These are phyloP conservation scores for Pinctada fucata DNA, from an alignment of 2,888 invertebrate genomes.

Conservation along the genomic window DNA sequence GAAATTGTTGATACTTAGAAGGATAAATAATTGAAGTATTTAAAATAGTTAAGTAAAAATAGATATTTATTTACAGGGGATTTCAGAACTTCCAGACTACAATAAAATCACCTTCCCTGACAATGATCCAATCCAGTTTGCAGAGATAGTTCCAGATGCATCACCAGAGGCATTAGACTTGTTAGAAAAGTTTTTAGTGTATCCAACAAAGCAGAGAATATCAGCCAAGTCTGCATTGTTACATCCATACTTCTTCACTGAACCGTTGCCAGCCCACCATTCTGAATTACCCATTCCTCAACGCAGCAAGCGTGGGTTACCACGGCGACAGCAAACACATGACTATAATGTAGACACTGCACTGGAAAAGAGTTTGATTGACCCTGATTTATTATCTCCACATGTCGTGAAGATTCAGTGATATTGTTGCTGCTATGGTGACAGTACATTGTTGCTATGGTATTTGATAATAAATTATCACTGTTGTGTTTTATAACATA, in stretches of 20 bases:
- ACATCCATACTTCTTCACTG: slow-evolving; percentile 85
- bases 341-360: slow-evolving; percentile 75
- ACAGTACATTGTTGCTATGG: no score
- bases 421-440: background rate
- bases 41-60: background rate
- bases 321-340: slow-evolving; percentile 71
- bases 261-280: slow-evolving; percentile 83
- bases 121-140: slow-evolving; percentile 87
- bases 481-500: no score
- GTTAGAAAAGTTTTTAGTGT: slow-evolving; percentile 87
- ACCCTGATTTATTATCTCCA: slow-evolving; percentile 69
- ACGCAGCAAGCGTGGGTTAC: slow-evolving; percentile 64
- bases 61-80: slow-evolving; percentile 68
- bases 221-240: slow-evolving; percentile 84
- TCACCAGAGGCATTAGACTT: slow-evolving; percentile 86
- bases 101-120: slow-evolving; percentile 95
- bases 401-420: slow-evolving; percentile 64
- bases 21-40: background rate
- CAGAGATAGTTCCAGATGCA: slow-evolving; percentile 87
- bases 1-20: no score
- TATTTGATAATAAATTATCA: no score
- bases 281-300: slow-evolving; percentile 84
- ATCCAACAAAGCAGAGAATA: slow-evolving; percentile 87
- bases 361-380: slow-evolving; percentile 71
- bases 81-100: slow-evolving; percentile 89